These are phyloP conservation scores for Diacarnus erythraeanus DNA, from an alignment of 37 sponge, comb jelly and placozoan species.

Conservation along the genomic window DNA sequence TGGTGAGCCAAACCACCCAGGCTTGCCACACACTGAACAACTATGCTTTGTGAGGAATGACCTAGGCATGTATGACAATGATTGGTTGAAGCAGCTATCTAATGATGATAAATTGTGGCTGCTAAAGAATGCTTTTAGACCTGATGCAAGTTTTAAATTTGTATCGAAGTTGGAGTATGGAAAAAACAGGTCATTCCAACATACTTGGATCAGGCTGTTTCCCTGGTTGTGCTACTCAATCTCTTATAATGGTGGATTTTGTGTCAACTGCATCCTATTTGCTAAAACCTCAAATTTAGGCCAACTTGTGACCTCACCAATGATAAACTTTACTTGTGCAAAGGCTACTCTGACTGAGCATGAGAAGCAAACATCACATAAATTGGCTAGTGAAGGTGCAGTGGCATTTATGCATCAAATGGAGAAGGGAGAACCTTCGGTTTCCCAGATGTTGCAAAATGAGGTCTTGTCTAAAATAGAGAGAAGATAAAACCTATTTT, in stretches of 20 bases:
- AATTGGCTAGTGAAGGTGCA: neutral
- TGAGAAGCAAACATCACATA: neutral
- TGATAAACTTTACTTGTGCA: slow-evolving; percentile 37
- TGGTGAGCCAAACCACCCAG: neutral
- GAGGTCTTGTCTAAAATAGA: neutral
- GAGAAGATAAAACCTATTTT: slow-evolving; percentile 22
- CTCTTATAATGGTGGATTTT: slow-evolving; percentile 38
- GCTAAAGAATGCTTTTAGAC: slow-evolving; percentile 21
- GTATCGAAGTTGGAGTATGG: too few species aligned
- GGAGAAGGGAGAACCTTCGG: neutral
- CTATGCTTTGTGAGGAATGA: neutral
- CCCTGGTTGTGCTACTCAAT: slow-evolving; percentile 57
- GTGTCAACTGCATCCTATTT: slow-evolving; percentile 49
- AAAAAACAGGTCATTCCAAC: slow-evolving; percentile 57
- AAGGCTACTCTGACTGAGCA: slow-evolving; percentile 42
- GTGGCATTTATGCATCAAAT: slow-evolving; percentile 1
- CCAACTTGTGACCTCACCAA: slow-evolving; percentile 28
- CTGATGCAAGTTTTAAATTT: slow-evolving; percentile 11
- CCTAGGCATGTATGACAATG: neutral
- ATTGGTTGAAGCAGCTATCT: neutral
- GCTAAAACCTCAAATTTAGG: neutral
- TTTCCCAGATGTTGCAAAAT: neutral
- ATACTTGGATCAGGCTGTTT: slow-evolving; percentile 44
- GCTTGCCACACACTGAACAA: neutral
- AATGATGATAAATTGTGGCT: slow-evolving; percentile 27